Evolutionary conservation across 2,797 vertebrate species (phyloP).

Genomic region (Coracias cyanogaster): DNA sequence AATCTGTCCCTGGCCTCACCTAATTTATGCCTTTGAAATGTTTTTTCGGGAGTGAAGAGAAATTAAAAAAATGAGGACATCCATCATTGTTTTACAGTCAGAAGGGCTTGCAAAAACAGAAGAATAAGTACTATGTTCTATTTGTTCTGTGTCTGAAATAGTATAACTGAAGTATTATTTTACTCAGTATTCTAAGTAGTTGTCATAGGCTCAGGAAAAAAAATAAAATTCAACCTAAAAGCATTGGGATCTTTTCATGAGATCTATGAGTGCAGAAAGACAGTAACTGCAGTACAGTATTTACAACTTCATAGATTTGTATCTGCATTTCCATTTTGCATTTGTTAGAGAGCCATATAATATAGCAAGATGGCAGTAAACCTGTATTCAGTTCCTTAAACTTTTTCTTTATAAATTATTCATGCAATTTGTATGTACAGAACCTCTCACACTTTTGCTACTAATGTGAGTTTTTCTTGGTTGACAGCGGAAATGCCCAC

Average conservation of each 20-base stretch:
- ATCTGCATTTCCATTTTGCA: slow-evolving; percentile 16
- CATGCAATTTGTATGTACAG: neutral
- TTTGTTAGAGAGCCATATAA: neutral
- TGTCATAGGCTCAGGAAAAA: slow-evolving; percentile 18
- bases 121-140: neutral
- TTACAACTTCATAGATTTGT: neutral
- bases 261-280: slow-evolving; percentile 39
- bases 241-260: slow-evolving; percentile 28
- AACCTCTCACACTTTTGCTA: neutral
- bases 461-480: neutral
- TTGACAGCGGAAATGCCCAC: neutral
- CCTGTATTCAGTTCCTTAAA: neutral
- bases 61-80: neutral
- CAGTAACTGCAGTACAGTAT: slow-evolving; percentile 5
- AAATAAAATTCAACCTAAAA: slow-evolving; percentile 43
- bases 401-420: neutral
- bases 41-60: slow-evolving; percentile 14
- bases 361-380: neutral
- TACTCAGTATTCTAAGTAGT: neutral
- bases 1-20: slow-evolving; percentile 75
- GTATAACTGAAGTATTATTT: neutral
- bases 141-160: slow-evolving; percentile 38
- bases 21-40: slow-evolving; percentile 78
- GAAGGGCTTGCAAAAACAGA: neutral
- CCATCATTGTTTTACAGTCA: neutral